Percentiles rank a stretch among this genome's conserved stretches.
Conservation (phyloP, 2,113 vertebrate species). For the Pterocles burchelli region DNA sequence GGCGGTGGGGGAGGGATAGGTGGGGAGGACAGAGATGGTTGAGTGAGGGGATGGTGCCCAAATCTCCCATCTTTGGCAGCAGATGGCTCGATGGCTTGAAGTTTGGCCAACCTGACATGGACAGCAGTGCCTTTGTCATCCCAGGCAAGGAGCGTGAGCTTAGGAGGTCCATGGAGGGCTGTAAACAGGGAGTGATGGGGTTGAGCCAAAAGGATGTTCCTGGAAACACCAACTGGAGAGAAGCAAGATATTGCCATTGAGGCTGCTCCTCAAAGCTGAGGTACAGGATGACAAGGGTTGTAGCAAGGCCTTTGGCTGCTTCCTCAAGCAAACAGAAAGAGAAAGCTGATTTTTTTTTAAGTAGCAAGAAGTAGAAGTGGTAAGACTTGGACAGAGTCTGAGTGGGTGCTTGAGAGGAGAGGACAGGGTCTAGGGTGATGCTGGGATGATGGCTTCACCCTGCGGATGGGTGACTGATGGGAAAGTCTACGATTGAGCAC, state of each 20-base stretch:
- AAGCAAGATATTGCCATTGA: not conserved
- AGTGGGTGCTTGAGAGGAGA: not conserved
- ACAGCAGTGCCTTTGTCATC: not conserved
- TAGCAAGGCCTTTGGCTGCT: not conserved
- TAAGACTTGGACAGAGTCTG: not conserved
- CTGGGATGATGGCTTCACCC: not conserved
- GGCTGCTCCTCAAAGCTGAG: not conserved
- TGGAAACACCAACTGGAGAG: not conserved
- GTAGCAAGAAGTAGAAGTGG: not conserved
- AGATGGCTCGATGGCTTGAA: not conserved
- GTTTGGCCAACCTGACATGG: rapidly evolving
- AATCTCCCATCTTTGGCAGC: not conserved
- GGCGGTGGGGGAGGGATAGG: not conserved
- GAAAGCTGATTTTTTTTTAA: not conserved
- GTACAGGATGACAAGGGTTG: not conserved
- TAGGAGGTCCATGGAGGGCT: not conserved
- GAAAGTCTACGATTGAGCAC: not conserved
- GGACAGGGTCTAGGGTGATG: not conserved
- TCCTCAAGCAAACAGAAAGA: not conserved
- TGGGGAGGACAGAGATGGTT: not conserved
- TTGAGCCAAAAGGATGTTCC: not conserved
- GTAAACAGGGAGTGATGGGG: not conserved
- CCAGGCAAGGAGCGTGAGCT: not conserved
- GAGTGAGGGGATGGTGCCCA: not conserved
- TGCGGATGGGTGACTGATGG: not conserved